Evolutionary conservation across 2,797 vertebrate genomes (phyloP), one percentile per base, ranked within the genome.

Genomic region (Hephaestus fuliginosus): DNA sequence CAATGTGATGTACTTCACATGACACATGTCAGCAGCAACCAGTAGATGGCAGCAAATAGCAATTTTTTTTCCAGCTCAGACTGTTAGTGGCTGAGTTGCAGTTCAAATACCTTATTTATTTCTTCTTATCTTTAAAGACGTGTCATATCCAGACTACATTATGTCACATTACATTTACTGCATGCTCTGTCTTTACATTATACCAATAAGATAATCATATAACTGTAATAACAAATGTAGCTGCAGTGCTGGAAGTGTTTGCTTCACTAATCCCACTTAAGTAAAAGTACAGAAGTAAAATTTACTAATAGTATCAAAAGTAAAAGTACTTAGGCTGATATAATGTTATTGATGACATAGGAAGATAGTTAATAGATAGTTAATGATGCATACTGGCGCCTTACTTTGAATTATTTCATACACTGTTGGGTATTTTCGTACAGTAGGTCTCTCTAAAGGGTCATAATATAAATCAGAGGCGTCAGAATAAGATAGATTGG

Each of bases 41-140:
- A 90, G 75, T 2, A 88, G 93, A 44, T 78, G 91, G 87, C 85
- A 81, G 84, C 71, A 86, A 6, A 85, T 30, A 61, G 18, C 39
- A 56, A 74, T 2, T 20, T 4, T 17, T 20, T 4, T 17, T 2
- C 3, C 8, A n/a, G 11, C 13, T 71, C 51, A 72, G 53, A 60
- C 48, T 41, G 43, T 3, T 2, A 4, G 13, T 75, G 52, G 28
- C 14, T 0, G n/a, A 68, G 20, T 5, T 44, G 0, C 5, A 22
- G 28, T 15, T 20, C 4, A 11, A 12, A 7, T 39, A 8, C 8
- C 7, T 39, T 7, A 36, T 48, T 18, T 33, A 18, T 46, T 43
- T 56, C 12, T 55, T 56, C 9, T 49, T 13, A 6, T 78, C 20
- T 22, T n/a, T 22, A 5, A 15, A 11, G 6, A 39, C 15, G 5